Base-by-base conservation (phyloP, 2,113 vertebrate genomes). In the Apus apus region DNA sequence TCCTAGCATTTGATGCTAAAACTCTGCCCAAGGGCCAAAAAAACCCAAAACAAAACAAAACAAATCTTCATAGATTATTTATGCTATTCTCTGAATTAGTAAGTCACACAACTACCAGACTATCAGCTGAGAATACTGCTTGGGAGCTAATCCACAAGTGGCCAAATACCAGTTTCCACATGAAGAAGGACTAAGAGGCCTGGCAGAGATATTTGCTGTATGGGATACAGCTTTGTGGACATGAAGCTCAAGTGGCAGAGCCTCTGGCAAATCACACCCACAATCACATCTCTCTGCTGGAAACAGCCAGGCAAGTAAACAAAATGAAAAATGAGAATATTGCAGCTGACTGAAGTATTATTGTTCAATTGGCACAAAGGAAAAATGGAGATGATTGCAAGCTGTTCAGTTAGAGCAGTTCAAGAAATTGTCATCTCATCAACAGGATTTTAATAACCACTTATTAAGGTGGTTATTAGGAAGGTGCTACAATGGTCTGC, bases 401-500 rank as follows among this genome's bases (percentile, higher is more conserved):
- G 19, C 21, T 46, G 15, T 32, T 62, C 40, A 62, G 36, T 40
- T 48, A 53, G n/a, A 91, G 26, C 23, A 10, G n/a, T 21, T 81
- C 26, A 57, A 64, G 50, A 73, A 77, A 74, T 66, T 19, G 23
- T 20, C 30, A n/a, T 17, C 2, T n/a, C 27, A 74, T 18, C 26
- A 73, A 50, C 12, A 68, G 26, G 32, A 65, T 68, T 67, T 86
- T 65, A 68, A 45, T 20, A n/a, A 8, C 9, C 16, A 9, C 13
- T 29, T 38, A 38, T 38, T 38, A 38, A 38, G 38, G 38, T 38
- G 38, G 8, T 38, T 38, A 38, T 38, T 38, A 51, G 22, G 8
- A 65, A 73, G 45, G 27, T 54, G 22, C 43, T 40, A 1, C 0
- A 0, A 5, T 17, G 50, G 32, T 34, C 34, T 9, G 1, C 1